These are phyloP conservation scores for Actias luna DNA, from an alignment of 2,888 invertebrate genomes.

Conservation along the genomic window DNA sequence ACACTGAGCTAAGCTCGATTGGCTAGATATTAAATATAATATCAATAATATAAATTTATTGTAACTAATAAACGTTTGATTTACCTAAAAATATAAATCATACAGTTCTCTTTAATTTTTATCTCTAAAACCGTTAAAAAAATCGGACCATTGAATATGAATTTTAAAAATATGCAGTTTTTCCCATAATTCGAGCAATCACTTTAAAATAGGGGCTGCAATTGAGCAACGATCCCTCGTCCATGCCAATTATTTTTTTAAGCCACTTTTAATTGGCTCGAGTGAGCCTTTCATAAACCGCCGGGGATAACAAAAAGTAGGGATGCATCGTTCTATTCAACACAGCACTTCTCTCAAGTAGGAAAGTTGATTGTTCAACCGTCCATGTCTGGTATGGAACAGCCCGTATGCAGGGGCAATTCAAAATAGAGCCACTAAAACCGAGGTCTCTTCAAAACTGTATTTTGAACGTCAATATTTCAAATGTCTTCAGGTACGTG, in stretches of 20 bases:
- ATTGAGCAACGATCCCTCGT: slow-evolving; percentile 14
- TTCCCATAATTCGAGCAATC: not conserved
- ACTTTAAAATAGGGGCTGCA: not conserved
- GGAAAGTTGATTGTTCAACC: slow-evolving; percentile 30
- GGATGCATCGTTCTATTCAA: slow-evolving; percentile 31
- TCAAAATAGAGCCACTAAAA: slow-evolving; percentile 15
- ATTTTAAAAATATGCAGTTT: not conserved
- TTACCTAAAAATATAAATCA: too few relatives aligned
- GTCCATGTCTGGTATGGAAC: slow-evolving; percentile 19
- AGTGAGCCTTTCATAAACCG: slow-evolving; percentile 15
- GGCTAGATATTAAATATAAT: too few relatives aligned
- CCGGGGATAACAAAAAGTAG: slow-evolving; percentile 39
- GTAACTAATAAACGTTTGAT: too few relatives aligned
- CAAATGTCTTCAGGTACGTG: too few relatives aligned
- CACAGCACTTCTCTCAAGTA: slow-evolving; percentile 16
- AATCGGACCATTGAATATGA: not conserved
- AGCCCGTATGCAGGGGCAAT: slow-evolving; percentile 16
- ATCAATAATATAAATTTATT: too few relatives aligned
- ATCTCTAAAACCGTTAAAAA: not conserved
- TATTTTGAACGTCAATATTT: too few relatives aligned
- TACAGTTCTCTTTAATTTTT: not conserved
- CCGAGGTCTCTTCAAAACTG: not conserved
- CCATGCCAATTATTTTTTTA: slow-evolving; percentile 24
- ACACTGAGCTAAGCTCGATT: too few relatives aligned
- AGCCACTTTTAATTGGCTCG: slow-evolving; percentile 46